Evolutionary conservation across 2,888 invertebrate species (phyloP), one percentile per base, ranked within the genome.

Genomic region (Heliconius hortense): DNA sequence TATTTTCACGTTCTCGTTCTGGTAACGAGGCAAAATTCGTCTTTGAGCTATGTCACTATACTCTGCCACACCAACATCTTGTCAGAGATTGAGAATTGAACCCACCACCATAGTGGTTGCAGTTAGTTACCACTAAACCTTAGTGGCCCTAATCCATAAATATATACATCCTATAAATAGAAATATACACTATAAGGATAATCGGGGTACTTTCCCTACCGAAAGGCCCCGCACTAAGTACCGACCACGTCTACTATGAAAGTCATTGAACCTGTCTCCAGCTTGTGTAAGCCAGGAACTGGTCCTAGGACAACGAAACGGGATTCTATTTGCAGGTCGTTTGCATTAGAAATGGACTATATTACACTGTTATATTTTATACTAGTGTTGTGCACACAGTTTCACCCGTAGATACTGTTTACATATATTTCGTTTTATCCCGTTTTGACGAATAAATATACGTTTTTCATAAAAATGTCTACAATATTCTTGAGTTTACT

Each of bases 231-330:
- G 21, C 56, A n/a, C 35, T 60, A 39, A 39, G 28, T 39, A 74
- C 35, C 21, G 53, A 66, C 13, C 43, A 72, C 35, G 68, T 62
- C 53, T 26, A 67, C 53, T 43, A 56, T 63, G 18, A 73, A 39
- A 68, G 75, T 75, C 78, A 43, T 72, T 73, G 77, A 78, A 75
- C 78, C 74, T 56, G 72, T 73, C 73, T 43, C 72, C 56, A 63
- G 63, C 72, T 75, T 67, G 77, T 53, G 64, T 72, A 67, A 75
- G 60, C 72, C 59, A 60, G 59, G 73, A 78, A 78, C 78, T 75
- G 78, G 78, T 78, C 78, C 72, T 73, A 63, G 72, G 56, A 74
- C 60, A 28, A 60, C 24, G 39, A 62, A 71, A 72, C 76, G 76
- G 77, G 77, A 77, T 75, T 70, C 26, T 71, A 59, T 63, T 59